Percentiles rank a stretch among this genome's conserved stretches.
phyloP scores from a whole-genome alignment of 92 coral and sea anemone species.

The Epizoanthus scotinus region DNA sequence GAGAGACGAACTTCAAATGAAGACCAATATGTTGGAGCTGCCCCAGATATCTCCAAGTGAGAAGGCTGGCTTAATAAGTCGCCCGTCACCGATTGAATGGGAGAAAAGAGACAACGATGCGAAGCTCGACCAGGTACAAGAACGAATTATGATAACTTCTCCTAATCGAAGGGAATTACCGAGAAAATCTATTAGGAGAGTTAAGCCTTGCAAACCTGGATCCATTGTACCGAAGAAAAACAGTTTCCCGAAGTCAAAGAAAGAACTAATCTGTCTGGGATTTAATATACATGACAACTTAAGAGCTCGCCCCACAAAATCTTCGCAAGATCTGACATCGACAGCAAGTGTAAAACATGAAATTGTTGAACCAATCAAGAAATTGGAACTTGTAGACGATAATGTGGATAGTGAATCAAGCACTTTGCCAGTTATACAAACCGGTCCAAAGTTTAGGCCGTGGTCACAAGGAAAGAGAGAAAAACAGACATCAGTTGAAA shows the following conservation, averaged over 20 bases:
- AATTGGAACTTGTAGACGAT: neutral
- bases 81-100: conserved; percentile 18
- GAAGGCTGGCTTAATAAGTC: conserved; percentile 18
- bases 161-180: conserved; percentile 6
- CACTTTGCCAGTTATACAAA: neutral
- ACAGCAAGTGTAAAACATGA: neutral
- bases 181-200: conserved; percentile 9
- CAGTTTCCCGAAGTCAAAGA: neutral
- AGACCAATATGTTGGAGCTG: conserved; percentile 37
- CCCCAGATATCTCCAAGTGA: conserved; percentile 32
- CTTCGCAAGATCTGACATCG: neutral
- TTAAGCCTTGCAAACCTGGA: conserved; percentile 35
- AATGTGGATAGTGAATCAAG: no score
- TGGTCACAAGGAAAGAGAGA: conserved; percentile 52
- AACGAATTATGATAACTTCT: neutral
- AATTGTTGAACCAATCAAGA: neutral
- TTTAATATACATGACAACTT: neutral
- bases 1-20: conserved; percentile 39
- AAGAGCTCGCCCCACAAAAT: neutral
- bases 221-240: conserved; percentile 20
- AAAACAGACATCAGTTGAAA: neutral
- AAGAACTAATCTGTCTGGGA: conserved; percentile 15
- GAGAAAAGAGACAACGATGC: neutral
- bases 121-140: neutral
- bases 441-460: conserved; percentile 50